phyloP scores from a whole-genome alignment of 2,888 invertebrate genomes.

The Eilema sororculum region DNA sequence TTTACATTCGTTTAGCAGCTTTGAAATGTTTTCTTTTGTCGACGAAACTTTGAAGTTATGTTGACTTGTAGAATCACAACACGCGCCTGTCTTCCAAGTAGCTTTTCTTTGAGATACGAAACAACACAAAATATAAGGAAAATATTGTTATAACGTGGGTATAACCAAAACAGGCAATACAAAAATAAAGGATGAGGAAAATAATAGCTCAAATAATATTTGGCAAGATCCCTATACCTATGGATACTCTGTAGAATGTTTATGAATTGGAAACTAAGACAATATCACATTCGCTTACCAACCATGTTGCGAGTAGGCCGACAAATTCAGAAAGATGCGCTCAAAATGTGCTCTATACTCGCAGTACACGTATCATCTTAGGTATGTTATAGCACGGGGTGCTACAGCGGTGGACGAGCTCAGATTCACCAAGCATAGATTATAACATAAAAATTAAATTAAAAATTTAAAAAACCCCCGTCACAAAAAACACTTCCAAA shows the following conservation, averaged over 20 bases:
- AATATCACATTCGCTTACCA: neutral
- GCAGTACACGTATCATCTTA: too few relatives aligned
- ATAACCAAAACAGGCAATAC: conserved; percentile 10
- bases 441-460: too few relatives aligned
- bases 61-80: conserved; percentile 23
- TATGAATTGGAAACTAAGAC: neutral
- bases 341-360: too few relatives aligned
- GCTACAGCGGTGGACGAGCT: too few relatives aligned
- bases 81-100: conserved; percentile 20
- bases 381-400: too few relatives aligned
- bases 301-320: neutral
- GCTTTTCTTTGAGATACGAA: conserved; percentile 15
- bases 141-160: conserved; percentile 8
- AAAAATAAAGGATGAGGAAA: conserved; percentile 14
- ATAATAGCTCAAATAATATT: conserved; percentile 5
- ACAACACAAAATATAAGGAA: conserved; percentile 19
- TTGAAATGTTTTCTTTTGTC: conserved; percentile 15
- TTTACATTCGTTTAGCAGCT: conserved; percentile 11
- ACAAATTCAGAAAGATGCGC: too few relatives aligned
- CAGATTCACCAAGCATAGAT: too few relatives aligned
- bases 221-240: neutral
- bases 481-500: too few relatives aligned
- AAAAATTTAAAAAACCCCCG: too few relatives aligned
- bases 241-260: neutral
- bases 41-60: conserved; percentile 19